Evolutionary conservation across 1,140 invertebrate genomes (phyloP).

Genomic region (Drosophila malerkotliana): DNA sequence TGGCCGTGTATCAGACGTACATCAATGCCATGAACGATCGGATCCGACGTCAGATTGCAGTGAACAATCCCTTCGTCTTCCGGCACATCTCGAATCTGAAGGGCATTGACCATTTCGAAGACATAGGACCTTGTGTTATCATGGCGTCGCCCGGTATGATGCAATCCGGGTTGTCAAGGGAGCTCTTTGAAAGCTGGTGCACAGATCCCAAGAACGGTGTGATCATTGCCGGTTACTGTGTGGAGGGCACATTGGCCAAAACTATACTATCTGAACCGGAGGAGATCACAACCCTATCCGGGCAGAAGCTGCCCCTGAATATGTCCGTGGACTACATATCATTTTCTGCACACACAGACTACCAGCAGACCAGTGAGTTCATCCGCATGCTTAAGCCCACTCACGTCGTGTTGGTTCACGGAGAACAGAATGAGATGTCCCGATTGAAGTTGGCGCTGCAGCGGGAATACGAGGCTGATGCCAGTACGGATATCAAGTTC

Average conservation of each 20-base stretch:
- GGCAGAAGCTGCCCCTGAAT: conserved; percentile 97
- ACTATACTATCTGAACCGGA: conserved; percentile 98
- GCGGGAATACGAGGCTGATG: conserved; percentile 96
- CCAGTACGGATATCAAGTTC: conserved; percentile 94
- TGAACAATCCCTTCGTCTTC: conserved; percentile 99
- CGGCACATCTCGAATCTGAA: conserved; percentile 99
- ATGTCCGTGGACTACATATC: conserved; percentile 99
- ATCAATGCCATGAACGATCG: conserved; percentile 99
- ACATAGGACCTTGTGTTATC: conserved; percentile 99
- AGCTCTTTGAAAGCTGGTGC: conserved; percentile 99
- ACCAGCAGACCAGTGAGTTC: conserved; percentile 99
- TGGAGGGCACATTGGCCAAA: conserved; percentile 99
- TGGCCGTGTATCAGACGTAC: conserved; percentile 99
- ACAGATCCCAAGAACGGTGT: conserved; percentile 98
- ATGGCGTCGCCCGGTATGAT: conserved; percentile 99
- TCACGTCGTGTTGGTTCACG: conserved; percentile 98
- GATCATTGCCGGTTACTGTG: conserved; percentile 99
- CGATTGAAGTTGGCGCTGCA: conserved; percentile 96
- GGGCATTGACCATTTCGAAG: conserved; percentile 99
- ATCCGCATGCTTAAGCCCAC: conserved; percentile 96
- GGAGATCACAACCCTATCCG: conserved; percentile 97
- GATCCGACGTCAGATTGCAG: conserved; percentile 97
- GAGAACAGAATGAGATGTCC: conserved; percentile 99
- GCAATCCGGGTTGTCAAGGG: conserved; percentile 98
- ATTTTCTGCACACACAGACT: conserved; percentile 99